Percentiles rank a stretch among this genome's conserved stretches.
Conservation (phyloP, 2,888 invertebrate species). For the Pomacea canaliculata region DNA sequence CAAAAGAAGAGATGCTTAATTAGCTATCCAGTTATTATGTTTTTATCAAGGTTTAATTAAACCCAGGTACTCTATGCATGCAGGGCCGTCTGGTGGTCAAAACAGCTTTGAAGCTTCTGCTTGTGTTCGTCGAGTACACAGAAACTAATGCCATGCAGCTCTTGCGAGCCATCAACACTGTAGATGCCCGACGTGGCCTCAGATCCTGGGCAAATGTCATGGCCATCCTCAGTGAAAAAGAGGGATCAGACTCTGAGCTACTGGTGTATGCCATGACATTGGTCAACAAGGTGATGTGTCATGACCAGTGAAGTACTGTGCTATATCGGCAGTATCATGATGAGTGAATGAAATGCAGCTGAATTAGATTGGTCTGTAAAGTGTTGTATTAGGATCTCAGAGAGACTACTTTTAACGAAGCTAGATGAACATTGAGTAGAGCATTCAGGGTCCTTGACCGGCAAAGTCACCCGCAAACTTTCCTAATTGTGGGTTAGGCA, state of each 20-base stretch:
- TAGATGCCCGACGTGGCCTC: slow-evolving; percentile 71
- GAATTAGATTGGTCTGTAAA: too few species aligned
- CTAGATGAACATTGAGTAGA: too few species aligned
- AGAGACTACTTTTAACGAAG: too few species aligned
- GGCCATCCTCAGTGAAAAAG: slow-evolving; percentile 86
- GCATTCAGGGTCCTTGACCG: too few species aligned
- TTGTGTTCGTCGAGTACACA: slow-evolving; percentile 98
- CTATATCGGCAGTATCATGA: neutral
- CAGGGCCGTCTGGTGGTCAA: slow-evolving; percentile 95
- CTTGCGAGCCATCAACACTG: slow-evolving; percentile 87
- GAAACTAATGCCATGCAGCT: slow-evolving; percentile 93
- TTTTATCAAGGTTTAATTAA: neutral
- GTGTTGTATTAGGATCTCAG: too few species aligned
- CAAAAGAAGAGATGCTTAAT: neutral
- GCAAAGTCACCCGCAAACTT: too few species aligned
- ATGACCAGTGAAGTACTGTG: neutral
- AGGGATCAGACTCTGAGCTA: slow-evolving; percentile 95
- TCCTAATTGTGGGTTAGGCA: too few species aligned
- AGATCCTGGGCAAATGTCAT: slow-evolving; percentile 84
- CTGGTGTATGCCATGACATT: slow-evolving; percentile 96
- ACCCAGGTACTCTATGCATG: slow-evolving; percentile 33
- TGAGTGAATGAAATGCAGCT: too few species aligned
- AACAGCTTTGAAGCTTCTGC: slow-evolving; percentile 93
- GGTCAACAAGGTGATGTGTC: slow-evolving; percentile 81
- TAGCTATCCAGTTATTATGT: neutral